Base-by-base conservation (phyloP, 2,888 invertebrate genomes). In the Drosophila dives region DNA sequence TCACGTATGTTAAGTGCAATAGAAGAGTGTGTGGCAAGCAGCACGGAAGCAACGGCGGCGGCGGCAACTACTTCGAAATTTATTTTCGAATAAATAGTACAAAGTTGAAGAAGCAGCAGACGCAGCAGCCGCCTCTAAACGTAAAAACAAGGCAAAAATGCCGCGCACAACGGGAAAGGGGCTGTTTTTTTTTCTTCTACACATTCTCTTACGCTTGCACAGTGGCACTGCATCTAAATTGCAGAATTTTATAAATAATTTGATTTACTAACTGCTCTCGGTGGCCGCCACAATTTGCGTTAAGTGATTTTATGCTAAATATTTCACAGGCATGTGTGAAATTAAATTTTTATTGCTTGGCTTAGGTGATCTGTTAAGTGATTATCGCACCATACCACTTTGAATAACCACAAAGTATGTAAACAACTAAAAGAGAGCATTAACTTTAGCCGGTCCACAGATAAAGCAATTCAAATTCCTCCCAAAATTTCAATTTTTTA, bases 41-140 rank as follows among this genome's bases (percentile, higher is more conserved):
- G 75, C 79, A 72, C 71, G 60, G 72, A 67, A 77, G 33, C 73
- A 62, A 61, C 64, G n/a, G 20, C 62, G 20, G 50, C 73, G 29
- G 67, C 74, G 48, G 75, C 82, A 83, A 89, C 85, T 89, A 89
- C 87, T 85, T 86, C 89, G 87, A 86, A 89, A 86, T 86, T 89
- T 86, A 89, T 86, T 86, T 86, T 89, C 89, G 89, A 86, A 89
- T 89, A 86, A 89, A 89, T 86, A 86, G 85, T 86, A 86, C 85
- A 86, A 89, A 89, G 85, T 86, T 84, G 84, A 84, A 84, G 84
- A 88, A 79, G 88, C 63, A 84, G 84, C 53, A 81, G 69, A 17
- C n/a, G 12, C 50, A 42, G 50, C 76, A 66, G 64, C 64, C 33
- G 77, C 63, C 62, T 60, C 58, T 66, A 72, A 75, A 78, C 83